A percentile compares a stretch with the other conserved stretches of the same genome.
Evolutionary conservation across 2,797 vertebrate species (phyloP).

Genomic region (Odontamblyopus rebecca): DNA sequence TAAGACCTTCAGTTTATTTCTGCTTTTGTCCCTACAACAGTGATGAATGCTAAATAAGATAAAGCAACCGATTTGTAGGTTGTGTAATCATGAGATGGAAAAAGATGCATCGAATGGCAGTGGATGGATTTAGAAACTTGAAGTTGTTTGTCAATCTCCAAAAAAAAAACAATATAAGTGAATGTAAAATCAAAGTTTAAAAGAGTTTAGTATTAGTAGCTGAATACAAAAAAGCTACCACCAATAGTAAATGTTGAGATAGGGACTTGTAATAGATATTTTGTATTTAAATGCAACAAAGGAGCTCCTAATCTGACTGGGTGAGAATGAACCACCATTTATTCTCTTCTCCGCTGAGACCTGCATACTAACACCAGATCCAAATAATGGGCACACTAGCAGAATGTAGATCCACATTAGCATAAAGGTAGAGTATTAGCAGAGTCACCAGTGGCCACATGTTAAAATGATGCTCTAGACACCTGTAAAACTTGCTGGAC

Average conservation of each 20-base stretch:
- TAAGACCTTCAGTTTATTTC: conserved; percentile 41
- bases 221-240: not conserved
- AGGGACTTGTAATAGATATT: not conserved
- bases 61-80: conserved; percentile 1
- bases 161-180: not conserved
- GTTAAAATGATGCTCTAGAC: not conserved
- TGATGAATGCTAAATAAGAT: conserved; percentile 48
- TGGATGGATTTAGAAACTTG: not conserved
- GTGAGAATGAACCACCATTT: conserved; percentile 4
- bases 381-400: conserved; percentile 4
- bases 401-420: conserved; percentile 6
- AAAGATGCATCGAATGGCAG: not conserved
- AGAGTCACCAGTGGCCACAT: not conserved
- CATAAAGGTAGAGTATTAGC: conserved; percentile 1
- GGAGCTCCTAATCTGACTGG: not conserved
- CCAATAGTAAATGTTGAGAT: not conserved
- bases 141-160: not conserved
- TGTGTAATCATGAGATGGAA: conserved; percentile 4
- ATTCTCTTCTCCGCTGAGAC: conserved; percentile 3
- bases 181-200: not conserved
- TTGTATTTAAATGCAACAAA: conserved; percentile 13
- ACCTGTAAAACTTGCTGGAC: conserved; percentile 5
- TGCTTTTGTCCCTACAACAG: conserved; percentile 20
- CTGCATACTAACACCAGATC: conserved; percentile 6
- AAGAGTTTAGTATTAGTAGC: not conserved